Evolutionary conservation across 2,113 vertebrate genomes (phyloP).

Genomic region (Lutjanus erythropterus): DNA sequence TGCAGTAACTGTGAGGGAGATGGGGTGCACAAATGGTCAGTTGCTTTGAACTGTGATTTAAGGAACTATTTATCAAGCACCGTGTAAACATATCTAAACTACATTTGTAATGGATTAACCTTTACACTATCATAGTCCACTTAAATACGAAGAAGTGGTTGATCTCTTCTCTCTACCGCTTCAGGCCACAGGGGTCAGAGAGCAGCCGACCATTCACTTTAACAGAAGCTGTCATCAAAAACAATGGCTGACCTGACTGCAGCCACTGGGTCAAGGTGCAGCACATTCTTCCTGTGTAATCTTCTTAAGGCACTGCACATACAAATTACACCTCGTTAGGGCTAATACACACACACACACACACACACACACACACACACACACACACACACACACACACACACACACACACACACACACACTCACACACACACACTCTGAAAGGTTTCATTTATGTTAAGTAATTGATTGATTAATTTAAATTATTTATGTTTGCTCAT

Average conservation of each 20-base stretch:
- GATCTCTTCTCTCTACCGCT: slow-evolving; percentile 6
- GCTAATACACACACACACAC: slow-evolving; percentile 21
- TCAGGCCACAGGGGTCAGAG: slow-evolving; percentile 22
- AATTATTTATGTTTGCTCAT: neutral
- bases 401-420: neutral
- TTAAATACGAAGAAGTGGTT: neutral
- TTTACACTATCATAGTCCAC: neutral
- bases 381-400: neutral
- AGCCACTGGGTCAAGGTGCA: slow-evolving; percentile 36
- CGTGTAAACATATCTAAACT: neutral
- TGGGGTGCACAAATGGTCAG: neutral
- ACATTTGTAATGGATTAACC: slow-evolving; percentile 13
- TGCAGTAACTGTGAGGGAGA: neutral
- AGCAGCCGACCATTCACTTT: slow-evolving; percentile 9
- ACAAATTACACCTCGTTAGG: slow-evolving; percentile 57
- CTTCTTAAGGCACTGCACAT: slow-evolving; percentile 45
- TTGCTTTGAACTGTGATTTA: neutral
- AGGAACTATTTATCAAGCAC: too few species aligned
- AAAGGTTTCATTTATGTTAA: neutral
- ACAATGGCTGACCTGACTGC: slow-evolving; percentile 29
- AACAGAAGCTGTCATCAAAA: slow-evolving; percentile 26
- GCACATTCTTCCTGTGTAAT: slow-evolving; percentile 53
- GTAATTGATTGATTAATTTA: neutral
- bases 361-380: neutral
- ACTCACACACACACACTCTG: neutral